A percentile compares a stretch with the other conserved stretches of the same genome.
phyloP scores from a whole-genome alignment of 1,140 invertebrate species.

The Diabrotica virgifera region DNA sequence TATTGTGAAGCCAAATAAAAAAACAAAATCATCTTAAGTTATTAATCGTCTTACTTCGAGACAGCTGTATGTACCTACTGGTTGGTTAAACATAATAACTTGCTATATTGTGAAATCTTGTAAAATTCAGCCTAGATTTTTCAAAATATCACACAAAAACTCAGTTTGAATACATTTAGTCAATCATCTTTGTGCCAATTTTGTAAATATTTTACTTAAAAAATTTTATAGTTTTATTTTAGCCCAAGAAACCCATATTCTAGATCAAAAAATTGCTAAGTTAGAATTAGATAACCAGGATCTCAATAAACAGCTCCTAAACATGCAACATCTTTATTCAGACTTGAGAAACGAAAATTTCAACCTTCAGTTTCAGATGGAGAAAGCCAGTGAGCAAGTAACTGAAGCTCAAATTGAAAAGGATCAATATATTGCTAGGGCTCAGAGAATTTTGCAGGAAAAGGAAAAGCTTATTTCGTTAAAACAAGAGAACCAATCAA shows the following conservation, averaged over 20 bases:
- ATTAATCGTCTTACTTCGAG: no score
- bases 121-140: no score
- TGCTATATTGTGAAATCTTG: background rate
- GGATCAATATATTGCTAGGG: conserved; percentile 67
- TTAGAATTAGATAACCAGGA: conserved; percentile 49
- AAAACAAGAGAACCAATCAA: conserved; percentile 30
- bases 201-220: background rate
- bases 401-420: conserved; percentile 59
- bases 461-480: conserved; percentile 69
- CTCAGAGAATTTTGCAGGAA: conserved; percentile 71
- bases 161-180: no score
- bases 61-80: no score
- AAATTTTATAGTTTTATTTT: conserved; percentile 31
- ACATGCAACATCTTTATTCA: conserved; percentile 44
- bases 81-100: no score
- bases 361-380: conserved; percentile 41
- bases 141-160: no score
- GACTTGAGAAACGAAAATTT: conserved; percentile 40
- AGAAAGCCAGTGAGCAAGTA: conserved; percentile 59
- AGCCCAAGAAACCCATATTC: conserved; percentile 36
- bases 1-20: no score
- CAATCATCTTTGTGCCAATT: no score
- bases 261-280: conserved; percentile 43
- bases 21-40: no score
- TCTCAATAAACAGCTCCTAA: conserved; percentile 49